Conservation (phyloP, 2,113 vertebrate genomes). For the Lathamus discolor region DNA sequence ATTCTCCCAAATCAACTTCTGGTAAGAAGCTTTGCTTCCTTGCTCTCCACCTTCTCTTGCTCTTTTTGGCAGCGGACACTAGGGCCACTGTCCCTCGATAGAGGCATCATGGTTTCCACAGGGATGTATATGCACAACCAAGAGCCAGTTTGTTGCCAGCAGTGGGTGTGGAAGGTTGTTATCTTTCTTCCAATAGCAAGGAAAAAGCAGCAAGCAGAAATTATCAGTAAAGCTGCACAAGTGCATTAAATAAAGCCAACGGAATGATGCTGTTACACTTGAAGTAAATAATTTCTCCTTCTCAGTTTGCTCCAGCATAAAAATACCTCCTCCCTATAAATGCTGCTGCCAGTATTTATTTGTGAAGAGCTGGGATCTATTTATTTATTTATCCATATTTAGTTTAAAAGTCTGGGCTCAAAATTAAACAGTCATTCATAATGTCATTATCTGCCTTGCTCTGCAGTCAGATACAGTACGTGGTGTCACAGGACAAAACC, state of each 20-base stretch:
- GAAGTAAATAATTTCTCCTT: constrained; percentile 25
- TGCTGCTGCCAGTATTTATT: neutral
- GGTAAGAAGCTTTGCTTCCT: neutral
- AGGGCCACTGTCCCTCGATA: neutral
- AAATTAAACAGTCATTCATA: constrained; percentile 53
- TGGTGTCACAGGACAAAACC: constrained; percentile 60
- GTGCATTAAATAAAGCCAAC: constrained; percentile 11
- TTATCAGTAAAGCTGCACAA: neutral
- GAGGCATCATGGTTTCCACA: neutral
- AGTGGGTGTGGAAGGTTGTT: neutral
- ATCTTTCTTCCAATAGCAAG: neutral
- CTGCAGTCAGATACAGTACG: neutral
- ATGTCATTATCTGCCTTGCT: constrained; percentile 48
- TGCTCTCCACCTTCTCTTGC: neutral
- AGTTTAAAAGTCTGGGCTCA: constrained; percentile 25
- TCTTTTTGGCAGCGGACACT: neutral
- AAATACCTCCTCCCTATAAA: neutral
- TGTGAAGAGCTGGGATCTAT: constrained; percentile 3
- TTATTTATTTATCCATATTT: constrained; percentile 61
- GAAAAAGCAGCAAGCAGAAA: neutral
- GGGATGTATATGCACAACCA: neutral
- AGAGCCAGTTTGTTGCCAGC: neutral
- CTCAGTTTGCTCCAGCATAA: neutral
- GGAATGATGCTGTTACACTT: neutral
- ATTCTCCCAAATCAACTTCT: neutral